Percentiles rank a stretch among this genome's conserved stretches.
phyloP scores from a whole-genome alignment of 2,888 invertebrate species.

The Agrochola lota region DNA sequence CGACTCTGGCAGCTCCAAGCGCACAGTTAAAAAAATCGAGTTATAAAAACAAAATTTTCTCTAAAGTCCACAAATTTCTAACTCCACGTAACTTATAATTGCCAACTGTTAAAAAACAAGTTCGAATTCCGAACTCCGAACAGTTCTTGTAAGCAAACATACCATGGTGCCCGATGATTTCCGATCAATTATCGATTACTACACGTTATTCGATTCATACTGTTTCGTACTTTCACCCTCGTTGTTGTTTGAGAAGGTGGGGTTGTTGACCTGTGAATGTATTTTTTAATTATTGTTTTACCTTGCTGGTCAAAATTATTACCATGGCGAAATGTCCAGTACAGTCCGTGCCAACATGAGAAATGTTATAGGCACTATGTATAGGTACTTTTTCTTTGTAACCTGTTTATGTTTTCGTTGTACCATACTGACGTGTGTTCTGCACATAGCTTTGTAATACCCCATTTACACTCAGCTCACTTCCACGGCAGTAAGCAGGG shows the following conservation, averaged over 20 bases:
- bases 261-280: conserved; percentile 23
- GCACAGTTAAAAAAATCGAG: no score
- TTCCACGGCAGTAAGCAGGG: no score
- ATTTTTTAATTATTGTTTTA: background rate
- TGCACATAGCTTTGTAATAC: no score
- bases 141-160: conserved; percentile 21
- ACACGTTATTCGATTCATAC: conserved; percentile 18
- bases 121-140: conserved; percentile 32
- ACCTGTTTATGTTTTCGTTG: no score
- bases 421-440: no score
- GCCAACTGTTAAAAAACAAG: conserved; percentile 40
- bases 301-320: no score
- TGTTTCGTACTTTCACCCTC: conserved; percentile 47
- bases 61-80: conserved; percentile 41
- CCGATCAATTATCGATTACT: conserved; percentile 55
- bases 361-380: no score
- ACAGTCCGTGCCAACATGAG: no score
- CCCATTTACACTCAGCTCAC: no score
- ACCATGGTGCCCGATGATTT: conserved; percentile 18
- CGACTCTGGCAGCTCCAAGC: no score
- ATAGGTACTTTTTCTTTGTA: no score
- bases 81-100: conserved; percentile 52
- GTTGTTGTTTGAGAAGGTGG: background rate
- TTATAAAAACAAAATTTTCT: conserved; percentile 43
- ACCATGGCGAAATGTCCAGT: no score